Base-by-base conservation (phyloP, 2,888 invertebrate genomes). In the Dryocosmus kuriphilus region DNA sequence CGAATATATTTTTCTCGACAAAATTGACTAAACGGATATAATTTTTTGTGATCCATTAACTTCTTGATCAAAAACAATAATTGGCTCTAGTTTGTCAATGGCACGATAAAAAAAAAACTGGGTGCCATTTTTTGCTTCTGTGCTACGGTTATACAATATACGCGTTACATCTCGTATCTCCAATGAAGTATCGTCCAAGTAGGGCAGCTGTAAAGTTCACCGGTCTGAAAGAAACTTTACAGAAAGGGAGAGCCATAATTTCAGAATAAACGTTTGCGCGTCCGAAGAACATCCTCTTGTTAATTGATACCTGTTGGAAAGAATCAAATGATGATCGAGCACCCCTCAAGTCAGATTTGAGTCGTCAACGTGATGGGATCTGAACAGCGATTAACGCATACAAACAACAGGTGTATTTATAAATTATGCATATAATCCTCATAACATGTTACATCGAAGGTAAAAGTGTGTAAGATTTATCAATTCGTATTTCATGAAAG, bases 251-350 rank as follows among this genome's bases (percentile, higher is more conserved):
- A 57, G 14, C 57, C 57, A 57, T 57, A 57, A 57, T 57, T 57
- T 57, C 24, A 57, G 57, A 57, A 57, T 57, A 57, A 57, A 57
- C 24, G 57, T 57, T 57, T 57, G 24, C 24, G 24, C 57, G 57
- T 24, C 57, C 24, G 14, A 57, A 57, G 57, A 57, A 24, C 22
- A 57, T 57, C 24, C 14, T 57, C 57, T 57, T 24, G 57, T 57
- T 57, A 57, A 57, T 57, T 57, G 57, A 57, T 57, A 57, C 57
- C 57, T 57, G 57, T 57, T 57, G 57, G 14, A 57, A 24, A 24
- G 57, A 57, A 24, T 57, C 57, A 57, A 57, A 57, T 57, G 57
- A 57, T 57, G 57, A 57, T 57, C 57, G 57, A 57, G 57, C 24
- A 22, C 57, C 57, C 24, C 57, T 57, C 57, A 24, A 57, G 24